Evolutionary conservation across 2,797 vertebrate genomes (phyloP).

Genomic region (Phylloscopus collybita): DNA sequence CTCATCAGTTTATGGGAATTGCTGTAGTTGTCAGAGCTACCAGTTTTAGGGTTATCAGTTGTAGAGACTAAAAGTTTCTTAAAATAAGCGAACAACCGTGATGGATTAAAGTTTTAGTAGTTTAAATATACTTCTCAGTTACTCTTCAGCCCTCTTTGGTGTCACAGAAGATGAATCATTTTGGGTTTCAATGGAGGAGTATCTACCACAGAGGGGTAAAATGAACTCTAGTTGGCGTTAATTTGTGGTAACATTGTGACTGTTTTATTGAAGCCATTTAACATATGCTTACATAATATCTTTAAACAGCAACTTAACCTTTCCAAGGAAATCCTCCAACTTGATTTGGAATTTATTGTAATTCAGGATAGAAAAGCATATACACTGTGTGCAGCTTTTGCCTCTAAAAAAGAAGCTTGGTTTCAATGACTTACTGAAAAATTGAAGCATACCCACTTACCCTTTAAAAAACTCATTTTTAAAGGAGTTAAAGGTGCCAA

Average conservation of each 20-base stretch:
- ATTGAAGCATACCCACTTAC: neutral
- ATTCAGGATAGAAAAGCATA: neutral
- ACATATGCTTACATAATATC: conserved; percentile 13
- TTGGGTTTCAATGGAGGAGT: conserved; percentile 29
- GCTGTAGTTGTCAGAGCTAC: neutral
- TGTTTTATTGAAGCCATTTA: conserved; percentile 14
- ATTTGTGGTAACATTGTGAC: conserved; percentile 2
- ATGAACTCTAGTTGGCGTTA: neutral
- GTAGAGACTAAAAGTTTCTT: neutral
- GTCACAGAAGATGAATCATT: conserved; percentile 22
- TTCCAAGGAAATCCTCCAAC: neutral
- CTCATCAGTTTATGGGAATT: neutral
- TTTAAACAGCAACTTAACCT: conserved; percentile 51
- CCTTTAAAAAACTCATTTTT: neutral
- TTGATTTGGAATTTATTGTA: neutral
- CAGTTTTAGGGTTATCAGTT: neutral
- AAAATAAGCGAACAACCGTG: neutral
- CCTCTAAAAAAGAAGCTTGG: neutral
- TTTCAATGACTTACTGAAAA: neutral
- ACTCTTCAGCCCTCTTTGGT: neutral
- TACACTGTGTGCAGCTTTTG: neutral
- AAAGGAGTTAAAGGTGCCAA: neutral
- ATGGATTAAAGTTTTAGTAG: neutral
- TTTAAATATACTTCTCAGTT: neutral
- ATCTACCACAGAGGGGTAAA: neutral